Evolutionary conservation across 1,140 invertebrate genomes (phyloP), one percentile per base, ranked within the genome.

Genomic region (Oscheius sp.): DNA sequence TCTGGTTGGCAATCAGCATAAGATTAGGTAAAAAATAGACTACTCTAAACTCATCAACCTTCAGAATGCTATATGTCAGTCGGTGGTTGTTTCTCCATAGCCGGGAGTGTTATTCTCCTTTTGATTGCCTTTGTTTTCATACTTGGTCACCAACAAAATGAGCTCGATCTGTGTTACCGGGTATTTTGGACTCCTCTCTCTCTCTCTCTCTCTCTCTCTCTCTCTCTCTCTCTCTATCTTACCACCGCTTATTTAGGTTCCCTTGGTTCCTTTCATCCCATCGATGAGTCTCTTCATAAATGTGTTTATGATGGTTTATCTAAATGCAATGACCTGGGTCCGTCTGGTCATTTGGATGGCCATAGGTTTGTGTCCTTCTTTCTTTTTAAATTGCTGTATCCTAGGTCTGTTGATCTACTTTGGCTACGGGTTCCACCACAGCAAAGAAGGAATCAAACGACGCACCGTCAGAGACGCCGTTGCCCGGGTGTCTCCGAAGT

Each of bases 391-490:
- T 34, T 26, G 28, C 20, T 35, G 29, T 23, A 29, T 66, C 32
- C 68, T 52, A 80, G 68, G 75, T 26, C 46, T 82, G 18, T 18
- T 58, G n/a, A 82, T 81, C 29, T 81, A 82, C 68, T 93, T 95
- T 86, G 90, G 92, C 78, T 95, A 95, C 81, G 93, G 93, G 13
- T 92, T 95, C 61, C 91, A 92, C 83, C 90, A 95, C 81, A 94
- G 92, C 77, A 89, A 88, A 32, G 85, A 84, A 66, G 73, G 91
- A 38, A 88, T 55, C 49, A 55, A 55, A 23, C 49, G 49, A 23
- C 49, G 49, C 7, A 55, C 15, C 28, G 23, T 55, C 7, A 7
- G 49, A 23, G 49, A 55, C 7, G 49, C 49, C 23, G 49, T 55
- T 26, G 7, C 7, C 23, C 15, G 49, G 23, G 49, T n/a, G n/a